Conservation (phyloP, 2,113 vertebrate genomes). For the Maccullochella peelii region DNA sequence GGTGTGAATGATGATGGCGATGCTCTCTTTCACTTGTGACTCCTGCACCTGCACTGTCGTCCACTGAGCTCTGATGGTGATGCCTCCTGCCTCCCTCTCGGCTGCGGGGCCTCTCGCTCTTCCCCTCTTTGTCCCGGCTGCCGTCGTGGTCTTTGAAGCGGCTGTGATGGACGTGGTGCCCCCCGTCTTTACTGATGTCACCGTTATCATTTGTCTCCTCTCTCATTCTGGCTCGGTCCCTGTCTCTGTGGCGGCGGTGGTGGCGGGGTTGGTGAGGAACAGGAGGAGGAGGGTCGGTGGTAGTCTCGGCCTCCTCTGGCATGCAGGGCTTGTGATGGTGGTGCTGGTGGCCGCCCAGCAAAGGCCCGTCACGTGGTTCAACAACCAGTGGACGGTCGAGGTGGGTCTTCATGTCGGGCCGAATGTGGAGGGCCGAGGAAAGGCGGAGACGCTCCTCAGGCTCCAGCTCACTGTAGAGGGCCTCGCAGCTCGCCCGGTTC, state of each 20-base stretch:
- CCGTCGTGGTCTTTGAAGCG: conserved; percentile 88
- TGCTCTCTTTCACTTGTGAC: conserved; percentile 84
- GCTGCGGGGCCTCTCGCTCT: conserved; percentile 82
- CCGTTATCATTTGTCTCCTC: conserved; percentile 80
- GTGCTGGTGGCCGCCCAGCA: conserved; percentile 57
- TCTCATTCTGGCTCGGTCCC: conserved; percentile 75
- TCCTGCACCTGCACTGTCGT: conserved; percentile 79
- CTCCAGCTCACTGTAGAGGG: conserved; percentile 91
- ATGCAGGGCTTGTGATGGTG: conserved; percentile 70
- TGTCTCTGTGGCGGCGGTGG: conserved; percentile 88
- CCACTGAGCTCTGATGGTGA: conserved; percentile 89
- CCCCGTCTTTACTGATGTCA: conserved; percentile 82
- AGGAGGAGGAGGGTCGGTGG: conserved; percentile 24
- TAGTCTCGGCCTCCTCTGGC: conserved; percentile 70
- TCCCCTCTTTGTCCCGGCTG: conserved; percentile 81
- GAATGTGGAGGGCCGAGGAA: conserved; percentile 87
- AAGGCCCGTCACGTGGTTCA: conserved; percentile 80
- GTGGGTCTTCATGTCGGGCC: conserved; percentile 94
- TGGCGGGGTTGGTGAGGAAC: conserved; percentile 75
- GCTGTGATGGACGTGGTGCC: conserved; percentile 87
- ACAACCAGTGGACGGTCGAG: conserved; percentile 93
- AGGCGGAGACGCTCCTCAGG: conserved; percentile 88
- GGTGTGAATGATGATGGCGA: conserved; percentile 86
- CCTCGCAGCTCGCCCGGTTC: conserved; percentile 92
- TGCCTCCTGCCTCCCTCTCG: conserved; percentile 87